Conservation (phyloP, 2,797 vertebrate species). For the Sebastes diploproa region DNA sequence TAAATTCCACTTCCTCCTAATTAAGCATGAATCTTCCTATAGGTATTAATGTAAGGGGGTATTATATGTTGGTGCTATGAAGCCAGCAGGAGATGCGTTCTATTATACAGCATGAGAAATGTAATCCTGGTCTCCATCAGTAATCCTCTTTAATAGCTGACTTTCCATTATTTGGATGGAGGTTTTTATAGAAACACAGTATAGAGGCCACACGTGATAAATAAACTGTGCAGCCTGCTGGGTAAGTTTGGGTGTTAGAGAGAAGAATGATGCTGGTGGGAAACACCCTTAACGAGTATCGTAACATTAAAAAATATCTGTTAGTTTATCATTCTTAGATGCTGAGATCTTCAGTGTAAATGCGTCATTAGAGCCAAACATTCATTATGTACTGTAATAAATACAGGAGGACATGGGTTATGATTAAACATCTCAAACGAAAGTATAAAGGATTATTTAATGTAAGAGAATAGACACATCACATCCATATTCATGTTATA, state of each 20-base stretch:
- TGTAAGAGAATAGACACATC: too few species aligned
- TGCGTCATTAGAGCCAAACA: not conserved
- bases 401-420: not conserved
- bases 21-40: not conserved
- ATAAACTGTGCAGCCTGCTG: conserved; percentile 33
- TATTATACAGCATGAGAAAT: conserved; percentile 23
- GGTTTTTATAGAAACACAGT: conserved; percentile 21
- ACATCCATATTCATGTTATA: too few species aligned
- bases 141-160: conserved; percentile 26
- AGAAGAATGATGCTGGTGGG: conserved; percentile 1
- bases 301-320: not conserved
- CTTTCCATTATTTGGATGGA: conserved; percentile 28
- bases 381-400: not conserved
- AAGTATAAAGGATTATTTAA: not conserved
- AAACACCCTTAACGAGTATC: conserved; percentile 5
- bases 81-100: conserved; percentile 23
- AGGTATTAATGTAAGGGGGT: conserved; percentile 2
- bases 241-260: conserved; percentile 17
- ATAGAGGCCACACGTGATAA: conserved; percentile 9
- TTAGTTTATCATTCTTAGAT: not conserved
- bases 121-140: conserved; percentile 25
- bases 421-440: not conserved
- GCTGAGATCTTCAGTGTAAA: not conserved
- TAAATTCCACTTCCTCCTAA: conserved; percentile 10
- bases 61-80: not conserved